phyloP scores from a whole-genome alignment of 2,113 vertebrate species.

The Prietella phreatophila region DNA sequence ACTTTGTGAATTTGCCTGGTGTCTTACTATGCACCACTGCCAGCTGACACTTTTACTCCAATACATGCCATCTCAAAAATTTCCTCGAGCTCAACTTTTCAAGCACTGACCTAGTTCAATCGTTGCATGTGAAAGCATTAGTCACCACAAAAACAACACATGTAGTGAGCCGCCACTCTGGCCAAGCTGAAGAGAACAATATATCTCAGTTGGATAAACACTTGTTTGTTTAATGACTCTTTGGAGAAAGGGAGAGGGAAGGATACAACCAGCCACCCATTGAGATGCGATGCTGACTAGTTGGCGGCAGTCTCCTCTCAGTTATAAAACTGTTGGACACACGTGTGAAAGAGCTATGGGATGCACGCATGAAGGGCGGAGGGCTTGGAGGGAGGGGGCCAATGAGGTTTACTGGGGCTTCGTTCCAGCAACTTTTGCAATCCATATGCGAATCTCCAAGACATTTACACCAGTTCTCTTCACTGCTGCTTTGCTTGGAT shows the following conservation, averaged over 20 bases:
- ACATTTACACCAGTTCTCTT: background rate
- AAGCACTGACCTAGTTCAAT: conserved; percentile 19
- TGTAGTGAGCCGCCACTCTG: conserved; percentile 32
- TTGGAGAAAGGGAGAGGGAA: conserved; percentile 58
- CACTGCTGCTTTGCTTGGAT: conserved; percentile 41
- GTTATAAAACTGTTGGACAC: conserved; percentile 44
- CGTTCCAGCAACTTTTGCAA: conserved; percentile 44
- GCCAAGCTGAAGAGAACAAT: conserved; percentile 23
- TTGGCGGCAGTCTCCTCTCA: conserved; percentile 53
- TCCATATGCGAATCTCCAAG: conserved; percentile 15
- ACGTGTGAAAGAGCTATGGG: conserved; percentile 46
- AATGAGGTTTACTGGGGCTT: conserved; percentile 33
- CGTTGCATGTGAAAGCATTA: conserved; percentile 31
- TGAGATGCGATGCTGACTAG: conserved; percentile 65
- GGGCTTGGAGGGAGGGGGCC: background rate
- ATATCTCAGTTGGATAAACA: conserved; percentile 64
- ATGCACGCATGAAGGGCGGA: conserved; percentile 32
- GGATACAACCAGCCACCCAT: conserved; percentile 69
- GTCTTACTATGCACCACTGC: conserved; percentile 21
- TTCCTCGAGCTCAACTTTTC: conserved; percentile 31
- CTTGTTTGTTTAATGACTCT: conserved; percentile 63
- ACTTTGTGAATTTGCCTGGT: background rate
- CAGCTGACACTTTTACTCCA: conserved; percentile 13
- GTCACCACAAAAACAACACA: conserved; percentile 38
- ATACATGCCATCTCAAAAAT: conserved; percentile 17